A percentile compares a stretch with the other conserved stretches of the same genome.
Conservation (phyloP, 2,797 vertebrate species). For the Acrossocheilus fasciatus region DNA sequence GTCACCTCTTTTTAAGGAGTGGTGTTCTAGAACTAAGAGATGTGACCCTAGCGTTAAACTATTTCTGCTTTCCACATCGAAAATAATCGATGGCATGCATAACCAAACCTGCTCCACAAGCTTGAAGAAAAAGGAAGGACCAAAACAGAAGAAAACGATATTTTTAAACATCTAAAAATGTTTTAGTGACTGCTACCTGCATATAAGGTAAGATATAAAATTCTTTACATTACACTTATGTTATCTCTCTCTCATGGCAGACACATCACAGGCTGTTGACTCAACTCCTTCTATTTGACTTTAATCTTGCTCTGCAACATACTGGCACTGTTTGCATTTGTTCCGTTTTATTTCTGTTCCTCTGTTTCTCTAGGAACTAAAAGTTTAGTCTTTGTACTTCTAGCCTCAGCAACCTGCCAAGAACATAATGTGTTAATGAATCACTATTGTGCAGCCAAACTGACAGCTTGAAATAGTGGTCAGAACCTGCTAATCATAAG, state of each 20-base stretch:
- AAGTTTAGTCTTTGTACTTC: background rate
- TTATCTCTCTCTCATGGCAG: background rate
- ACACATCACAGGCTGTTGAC: background rate
- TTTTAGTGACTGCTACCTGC: background rate
- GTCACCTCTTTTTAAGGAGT: background rate
- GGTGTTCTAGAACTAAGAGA: background rate
- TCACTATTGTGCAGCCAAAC: background rate
- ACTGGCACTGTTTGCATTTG: background rate
- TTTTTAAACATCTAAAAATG: background rate
- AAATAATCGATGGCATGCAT: background rate
- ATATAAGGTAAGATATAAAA: background rate
- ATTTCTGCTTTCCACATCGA: background rate
- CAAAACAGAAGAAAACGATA: background rate
- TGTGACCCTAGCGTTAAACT: background rate
- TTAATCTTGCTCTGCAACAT: background rate
- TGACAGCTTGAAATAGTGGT: background rate
- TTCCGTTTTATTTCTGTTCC: background rate
- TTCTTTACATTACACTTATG: background rate
- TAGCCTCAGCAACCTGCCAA: background rate
- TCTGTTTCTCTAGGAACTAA: background rate
- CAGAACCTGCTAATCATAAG: background rate
- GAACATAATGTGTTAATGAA: background rate
- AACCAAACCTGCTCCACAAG: conserved; percentile 36
- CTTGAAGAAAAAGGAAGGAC: background rate
- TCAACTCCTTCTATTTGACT: conserved; percentile 12